phyloP scores from a whole-genome alignment of 2,113 vertebrate species.

The Alligator mississippiensis region DNA sequence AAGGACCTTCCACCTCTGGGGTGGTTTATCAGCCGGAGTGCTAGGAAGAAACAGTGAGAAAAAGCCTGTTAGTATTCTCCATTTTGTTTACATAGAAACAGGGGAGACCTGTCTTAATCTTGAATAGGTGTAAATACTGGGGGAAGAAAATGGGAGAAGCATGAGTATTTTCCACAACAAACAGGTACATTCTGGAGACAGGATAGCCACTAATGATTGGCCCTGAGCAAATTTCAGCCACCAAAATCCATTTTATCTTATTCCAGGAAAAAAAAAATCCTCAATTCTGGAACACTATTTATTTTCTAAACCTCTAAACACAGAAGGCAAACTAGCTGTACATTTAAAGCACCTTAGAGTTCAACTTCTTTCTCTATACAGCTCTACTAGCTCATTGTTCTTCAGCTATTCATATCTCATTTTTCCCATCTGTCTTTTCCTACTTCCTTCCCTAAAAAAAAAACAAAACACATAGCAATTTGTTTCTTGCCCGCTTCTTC shows the following conservation, averaged over 20 bases:
- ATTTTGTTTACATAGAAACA: background rate
- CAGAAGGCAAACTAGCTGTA: background rate
- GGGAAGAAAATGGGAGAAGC: fast-evolving
- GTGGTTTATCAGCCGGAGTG: background rate
- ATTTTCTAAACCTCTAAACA: background rate
- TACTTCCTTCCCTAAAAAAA: background rate
- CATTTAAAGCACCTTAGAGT: background rate
- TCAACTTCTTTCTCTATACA: background rate
- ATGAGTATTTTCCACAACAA: background rate
- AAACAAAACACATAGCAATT: background rate
- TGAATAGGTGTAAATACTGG: fast-evolving
- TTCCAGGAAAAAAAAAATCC: background rate
- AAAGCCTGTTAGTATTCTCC: background rate
- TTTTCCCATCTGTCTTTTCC: background rate
- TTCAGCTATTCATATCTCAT: background rate
- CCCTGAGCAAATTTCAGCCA: background rate
- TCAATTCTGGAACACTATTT: background rate
- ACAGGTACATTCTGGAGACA: background rate
- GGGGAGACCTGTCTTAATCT: background rate
- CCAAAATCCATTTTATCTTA: background rate
- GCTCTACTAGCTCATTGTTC: background rate
- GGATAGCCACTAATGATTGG: background rate
- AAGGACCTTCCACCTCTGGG: background rate
- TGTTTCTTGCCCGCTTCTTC: background rate
- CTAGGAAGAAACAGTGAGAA: background rate